Base-by-base conservation (phyloP, 2,888 invertebrate species). In the Notodonta ziczac region DNA sequence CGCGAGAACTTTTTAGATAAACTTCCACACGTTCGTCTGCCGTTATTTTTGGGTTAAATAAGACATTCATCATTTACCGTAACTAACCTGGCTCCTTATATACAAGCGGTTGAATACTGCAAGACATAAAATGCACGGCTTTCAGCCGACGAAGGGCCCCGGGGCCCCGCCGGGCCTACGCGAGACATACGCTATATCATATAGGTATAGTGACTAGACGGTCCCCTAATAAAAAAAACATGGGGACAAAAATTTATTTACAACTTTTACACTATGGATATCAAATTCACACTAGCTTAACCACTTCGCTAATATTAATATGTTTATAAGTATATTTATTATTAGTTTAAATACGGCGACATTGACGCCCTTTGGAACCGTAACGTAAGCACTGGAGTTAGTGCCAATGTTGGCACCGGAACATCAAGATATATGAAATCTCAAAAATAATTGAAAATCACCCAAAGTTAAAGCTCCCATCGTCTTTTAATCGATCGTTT, bases 141-240 rank as follows among this genome's bases (percentile, higher is more conserved):
- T 77, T 73, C 24, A 86, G 86, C 85, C 85, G 58, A 35, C 72
- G 67, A 58, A 62, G 63, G 62, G 61, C 63, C 53, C 55, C 70
- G 52, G 57, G 62, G 59, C 64, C 64, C 51, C 67, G 59, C 65
- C 62, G 61, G 67, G 61, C 57, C 74, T 71, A 60, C 62, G 50
- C 61, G 58, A 71, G 72, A 69, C 68, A 70, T 71, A 82, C 73
- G 63, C 66, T 72, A 71, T 72, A 72, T 74, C 72, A 84, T 81
- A 80, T 76, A 81, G 80, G 82, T 72, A 82, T 87, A 90, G 86
- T 93, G 93, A 93, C 93, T 93, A 93, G 93, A 92, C 76, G 70
- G 73, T 76, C 90, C 88, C 86, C 81, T 62, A 67, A 78, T 77
- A 70, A 70, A 75, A n/a, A 78, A 73, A 35, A 69, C 24, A 60